A percentile compares a stretch with the other conserved stretches of the same genome.
These are phyloP conservation scores for Stylophora pistillata DNA, from an alignment of 64 coral and sea anemone species.

Conservation along the genomic window DNA sequence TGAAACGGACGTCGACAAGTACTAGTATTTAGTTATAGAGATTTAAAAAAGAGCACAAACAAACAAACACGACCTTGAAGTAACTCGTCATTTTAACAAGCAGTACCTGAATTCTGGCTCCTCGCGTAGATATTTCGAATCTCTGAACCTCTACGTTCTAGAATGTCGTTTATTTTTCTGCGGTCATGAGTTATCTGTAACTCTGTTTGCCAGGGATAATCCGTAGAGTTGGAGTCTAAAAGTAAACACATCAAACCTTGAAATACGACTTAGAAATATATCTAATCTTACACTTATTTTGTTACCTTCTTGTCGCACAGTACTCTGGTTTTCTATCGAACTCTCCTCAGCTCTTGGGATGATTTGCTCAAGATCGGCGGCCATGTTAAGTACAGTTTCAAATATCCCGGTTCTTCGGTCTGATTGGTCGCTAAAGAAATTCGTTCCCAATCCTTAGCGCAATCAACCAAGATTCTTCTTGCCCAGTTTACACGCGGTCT, in stretches of 20 bases:
- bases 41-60: background rate
- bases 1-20: too few relatives aligned
- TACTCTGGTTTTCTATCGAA: background rate
- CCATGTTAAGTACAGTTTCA: slow-evolving; percentile 20
- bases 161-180: slow-evolving; percentile 34
- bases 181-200: background rate
- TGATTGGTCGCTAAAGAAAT: slow-evolving; percentile 1
- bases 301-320: background rate
- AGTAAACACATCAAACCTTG: background rate
- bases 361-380: background rate
- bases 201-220: slow-evolving; percentile 37
- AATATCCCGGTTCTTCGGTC: slow-evolving; percentile 11
- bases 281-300: background rate
- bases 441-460: background rate
- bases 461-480: background rate
- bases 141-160: slow-evolving; percentile 37
- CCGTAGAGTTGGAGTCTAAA: background rate
- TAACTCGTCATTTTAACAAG: background rate
- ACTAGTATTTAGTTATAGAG: too few relatives aligned
- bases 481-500: background rate
- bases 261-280: background rate
- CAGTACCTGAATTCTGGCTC: background rate
- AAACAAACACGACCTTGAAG: background rate
- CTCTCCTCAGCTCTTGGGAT: background rate
- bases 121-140: slow-evolving; percentile 41